phyloP scores from a whole-genome alignment of 2,888 invertebrate species.

The Aphidius colemani region DNA sequence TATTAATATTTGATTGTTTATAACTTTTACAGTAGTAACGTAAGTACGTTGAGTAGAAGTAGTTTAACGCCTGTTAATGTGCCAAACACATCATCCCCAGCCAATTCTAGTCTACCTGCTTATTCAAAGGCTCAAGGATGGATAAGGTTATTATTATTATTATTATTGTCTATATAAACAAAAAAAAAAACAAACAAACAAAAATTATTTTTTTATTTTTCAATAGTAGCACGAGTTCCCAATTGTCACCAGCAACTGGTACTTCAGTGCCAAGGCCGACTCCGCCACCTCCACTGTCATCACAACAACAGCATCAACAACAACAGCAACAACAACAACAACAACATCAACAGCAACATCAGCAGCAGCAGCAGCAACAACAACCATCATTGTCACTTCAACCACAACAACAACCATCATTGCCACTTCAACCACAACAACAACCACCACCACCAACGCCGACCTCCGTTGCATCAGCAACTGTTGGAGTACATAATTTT shows the following conservation, averaged over 20 bases:
- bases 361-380: too few species aligned
- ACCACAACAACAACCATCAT: too few species aligned
- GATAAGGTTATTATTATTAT: slow-evolving; percentile 53
- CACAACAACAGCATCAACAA: too few species aligned
- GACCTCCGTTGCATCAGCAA: slow-evolving; percentile 56
- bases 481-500: slow-evolving; percentile 64
- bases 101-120: slow-evolving; percentile 68
- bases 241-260: slow-evolving; percentile 62
- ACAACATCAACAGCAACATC: too few species aligned
- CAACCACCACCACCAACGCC: slow-evolving; percentile 63
- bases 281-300: slow-evolving; percentile 58
- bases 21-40: slow-evolving; percentile 71
- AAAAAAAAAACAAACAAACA: not conserved
- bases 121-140: slow-evolving; percentile 61
- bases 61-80: slow-evolving; percentile 68
- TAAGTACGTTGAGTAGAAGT: slow-evolving; percentile 79
- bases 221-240: slow-evolving; percentile 56
- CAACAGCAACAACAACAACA: too few species aligned
- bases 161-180: not conserved
- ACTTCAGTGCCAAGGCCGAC: slow-evolving; percentile 64
- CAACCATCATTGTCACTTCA: too few species aligned
- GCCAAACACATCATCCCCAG: slow-evolving; percentile 61
- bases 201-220: slow-evolving; percentile 11
- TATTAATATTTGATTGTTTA: slow-evolving; percentile 16
- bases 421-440: slow-evolving; percentile 56